phyloP scores from a whole-genome alignment of 2,888 invertebrate species.

The Eueremaeus valkanovi region DNA sequence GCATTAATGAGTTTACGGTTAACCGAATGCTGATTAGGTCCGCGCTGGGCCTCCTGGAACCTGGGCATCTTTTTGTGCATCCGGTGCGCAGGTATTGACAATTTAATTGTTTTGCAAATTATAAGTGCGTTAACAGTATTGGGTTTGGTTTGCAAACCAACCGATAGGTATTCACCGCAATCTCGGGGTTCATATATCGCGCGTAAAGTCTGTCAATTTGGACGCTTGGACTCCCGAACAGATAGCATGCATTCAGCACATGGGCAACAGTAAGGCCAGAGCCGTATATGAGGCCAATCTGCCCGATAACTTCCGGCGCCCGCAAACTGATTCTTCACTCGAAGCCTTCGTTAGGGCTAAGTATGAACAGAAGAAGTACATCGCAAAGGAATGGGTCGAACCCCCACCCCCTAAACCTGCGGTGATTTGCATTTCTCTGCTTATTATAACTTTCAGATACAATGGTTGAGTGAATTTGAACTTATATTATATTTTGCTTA shows the following conservation, averaged over 20 bases:
- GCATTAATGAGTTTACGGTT: too few species aligned
- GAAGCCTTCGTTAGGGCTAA: slow-evolving; percentile 96
- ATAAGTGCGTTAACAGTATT: not conserved
- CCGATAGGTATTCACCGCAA: slow-evolving; percentile 80
- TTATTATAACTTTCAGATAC: not conserved
- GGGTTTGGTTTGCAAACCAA: not conserved
- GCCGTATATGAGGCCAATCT: slow-evolving; percentile 96
- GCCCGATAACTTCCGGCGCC: slow-evolving; percentile 90
- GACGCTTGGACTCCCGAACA: slow-evolving; percentile 99
- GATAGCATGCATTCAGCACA: slow-evolving; percentile 86
- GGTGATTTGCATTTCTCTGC: slow-evolving; percentile 42
- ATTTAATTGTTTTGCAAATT: not conserved
- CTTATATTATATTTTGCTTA: not conserved
- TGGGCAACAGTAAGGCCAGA: slow-evolving; percentile 94
- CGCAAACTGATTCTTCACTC: slow-evolving; percentile 83
- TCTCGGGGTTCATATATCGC: slow-evolving; percentile 96
- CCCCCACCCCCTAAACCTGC: slow-evolving; percentile 73
- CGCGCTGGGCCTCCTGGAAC: slow-evolving; percentile 99
- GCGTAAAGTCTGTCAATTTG: slow-evolving; percentile 95
- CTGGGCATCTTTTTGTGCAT: slow-evolving; percentile 97
- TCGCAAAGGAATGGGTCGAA: slow-evolving; percentile 93
- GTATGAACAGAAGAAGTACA: slow-evolving; percentile 97
- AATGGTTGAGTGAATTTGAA: not conserved
- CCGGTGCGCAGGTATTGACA: slow-evolving; percentile 75
- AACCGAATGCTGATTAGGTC: slow-evolving; percentile 66